Evolutionary conservation across 2,797 vertebrate genomes (phyloP).

Genomic region (Apodemus agrarius): DNA sequence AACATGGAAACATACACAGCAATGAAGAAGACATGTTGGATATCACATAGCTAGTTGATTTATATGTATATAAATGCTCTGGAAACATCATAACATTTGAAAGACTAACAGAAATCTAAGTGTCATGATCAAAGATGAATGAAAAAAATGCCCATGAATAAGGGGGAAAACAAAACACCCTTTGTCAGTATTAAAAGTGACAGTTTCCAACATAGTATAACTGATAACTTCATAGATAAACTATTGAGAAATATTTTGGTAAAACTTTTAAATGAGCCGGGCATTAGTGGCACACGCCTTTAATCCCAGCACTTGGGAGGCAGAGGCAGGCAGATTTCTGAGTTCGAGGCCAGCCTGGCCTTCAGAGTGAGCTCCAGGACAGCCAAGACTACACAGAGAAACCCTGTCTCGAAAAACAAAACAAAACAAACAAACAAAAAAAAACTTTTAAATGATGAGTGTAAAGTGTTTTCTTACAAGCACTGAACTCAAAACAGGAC

Average conservation of each 20-base stretch:
- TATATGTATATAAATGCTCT: not conserved
- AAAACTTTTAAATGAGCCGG: constrained; percentile 60
- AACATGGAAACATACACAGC: not conserved
- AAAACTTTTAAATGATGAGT: too few relatives aligned
- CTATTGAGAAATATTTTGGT: not conserved
- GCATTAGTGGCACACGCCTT: too few relatives aligned
- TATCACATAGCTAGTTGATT: constrained; percentile 7
- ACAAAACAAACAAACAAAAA: too few relatives aligned
- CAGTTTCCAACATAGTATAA: constrained; percentile 31
- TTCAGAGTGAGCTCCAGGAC: too few relatives aligned
- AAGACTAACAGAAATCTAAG: constrained; percentile 23
- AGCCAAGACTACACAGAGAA: too few relatives aligned
- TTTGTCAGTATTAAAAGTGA: constrained; percentile 46
- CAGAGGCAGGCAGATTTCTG: too few relatives aligned
- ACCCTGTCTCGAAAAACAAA: too few relatives aligned
- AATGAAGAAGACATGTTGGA: not conserved
- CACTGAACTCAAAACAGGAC: constrained; percentile 16
- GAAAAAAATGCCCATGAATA: not conserved
- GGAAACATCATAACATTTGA: constrained; percentile 40
- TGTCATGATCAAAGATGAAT: not conserved
- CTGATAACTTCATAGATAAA: not conserved
- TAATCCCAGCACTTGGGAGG: too few relatives aligned
- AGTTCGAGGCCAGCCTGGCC: too few relatives aligned
- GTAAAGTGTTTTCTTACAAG: constrained; percentile 28
- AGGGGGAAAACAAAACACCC: not conserved